Evolutionary conservation across 2,888 invertebrate genomes (phyloP).

Genomic region (Parochlus steinenii): DNA sequence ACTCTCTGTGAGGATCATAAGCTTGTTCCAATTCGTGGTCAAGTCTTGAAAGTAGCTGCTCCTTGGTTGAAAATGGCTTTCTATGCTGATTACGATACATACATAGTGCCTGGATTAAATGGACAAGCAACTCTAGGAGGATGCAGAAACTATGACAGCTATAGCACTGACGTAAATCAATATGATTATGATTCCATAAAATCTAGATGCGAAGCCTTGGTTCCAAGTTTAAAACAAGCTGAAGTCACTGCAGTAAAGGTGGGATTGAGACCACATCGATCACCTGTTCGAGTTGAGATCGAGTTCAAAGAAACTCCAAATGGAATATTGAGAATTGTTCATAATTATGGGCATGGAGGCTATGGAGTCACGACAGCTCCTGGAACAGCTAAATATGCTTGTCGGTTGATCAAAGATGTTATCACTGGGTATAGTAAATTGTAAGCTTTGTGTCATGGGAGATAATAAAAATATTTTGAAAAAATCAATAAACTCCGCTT

Average conservation of each 20-base stretch:
- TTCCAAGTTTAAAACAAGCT: slow-evolving; percentile 49
- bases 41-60: slow-evolving; percentile 63
- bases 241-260: slow-evolving; percentile 46
- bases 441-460: no score
- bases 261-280: slow-evolving; percentile 70
- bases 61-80: slow-evolving; percentile 83
- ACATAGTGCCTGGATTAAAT: slow-evolving; percentile 63
- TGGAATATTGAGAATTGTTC: slow-evolving; percentile 48
- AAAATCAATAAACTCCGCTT: no score
- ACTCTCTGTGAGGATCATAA: slow-evolving; percentile 55
- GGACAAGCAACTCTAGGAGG: slow-evolving; percentile 70
- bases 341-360: slow-evolving; percentile 92
- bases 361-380: slow-evolving; percentile 84
- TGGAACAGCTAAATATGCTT: slow-evolving; percentile 66
- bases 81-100: slow-evolving; percentile 73
- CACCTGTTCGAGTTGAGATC: slow-evolving; percentile 52
- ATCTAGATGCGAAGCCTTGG: slow-evolving; percentile 55
- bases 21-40: slow-evolving; percentile 67
- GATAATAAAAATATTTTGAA: no score
- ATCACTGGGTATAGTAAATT: slow-evolving; percentile 10
- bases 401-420: slow-evolving; percentile 45
- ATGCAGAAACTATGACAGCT: slow-evolving; percentile 66
- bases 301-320: slow-evolving; percentile 31
- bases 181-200: slow-evolving; percentile 61
- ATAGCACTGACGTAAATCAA: slow-evolving; percentile 44